Base-by-base conservation (phyloP, 2,113 vertebrate species). In the Strix aluco region DNA sequence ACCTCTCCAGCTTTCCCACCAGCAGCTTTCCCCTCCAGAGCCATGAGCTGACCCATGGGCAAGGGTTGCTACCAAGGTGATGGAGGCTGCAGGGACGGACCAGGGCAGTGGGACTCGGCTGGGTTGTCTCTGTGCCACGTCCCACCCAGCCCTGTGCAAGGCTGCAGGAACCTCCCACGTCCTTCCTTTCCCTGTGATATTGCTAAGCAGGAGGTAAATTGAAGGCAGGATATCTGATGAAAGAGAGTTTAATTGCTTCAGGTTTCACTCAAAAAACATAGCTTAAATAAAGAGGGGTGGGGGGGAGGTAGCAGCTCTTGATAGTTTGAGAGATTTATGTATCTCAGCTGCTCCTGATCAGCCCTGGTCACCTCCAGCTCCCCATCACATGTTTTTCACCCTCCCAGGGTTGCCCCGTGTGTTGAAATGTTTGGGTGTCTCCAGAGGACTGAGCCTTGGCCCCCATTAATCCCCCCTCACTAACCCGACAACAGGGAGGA, bases 401-500 rank as follows among this genome's bases (percentile, higher is more conserved):
- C 62, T 89, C 40, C 54, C 83, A 83, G 75, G 75, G 73, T 9
- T 89, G 88, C 92, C 80, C 88, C 3, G 14, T 65, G 88, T 87
- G 92, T 89, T 97, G 97, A 96, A 97, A 96, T 80, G 86, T 95
- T 90, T 86, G 93, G 93, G 92, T 82, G 90, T 93, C 94, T 90
- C 93, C 30, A 30, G 96, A 84, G 92, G 92, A 81, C 84, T 92
- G 93, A 94, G 94, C 71, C 94, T 47, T 89, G 81, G 94, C 92
- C 94, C 80, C 75, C 81, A 72, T 95, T 93, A 95, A 96, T 94
- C 90, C 95, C 93, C 63, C 86, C 82, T 87, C 3, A 0, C 82
- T 85, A 82, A 93, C 90, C 90, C 8, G 55, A 92, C 95, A 96
- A 93, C 97, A 96, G 91, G 86, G 97, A 97, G 96, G 96, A 97